A percentile compares a stretch with the other conserved stretches of the same genome.
Evolutionary conservation across 2,113 vertebrate species (phyloP).

Genomic region (Erpornis zantholeuca): DNA sequence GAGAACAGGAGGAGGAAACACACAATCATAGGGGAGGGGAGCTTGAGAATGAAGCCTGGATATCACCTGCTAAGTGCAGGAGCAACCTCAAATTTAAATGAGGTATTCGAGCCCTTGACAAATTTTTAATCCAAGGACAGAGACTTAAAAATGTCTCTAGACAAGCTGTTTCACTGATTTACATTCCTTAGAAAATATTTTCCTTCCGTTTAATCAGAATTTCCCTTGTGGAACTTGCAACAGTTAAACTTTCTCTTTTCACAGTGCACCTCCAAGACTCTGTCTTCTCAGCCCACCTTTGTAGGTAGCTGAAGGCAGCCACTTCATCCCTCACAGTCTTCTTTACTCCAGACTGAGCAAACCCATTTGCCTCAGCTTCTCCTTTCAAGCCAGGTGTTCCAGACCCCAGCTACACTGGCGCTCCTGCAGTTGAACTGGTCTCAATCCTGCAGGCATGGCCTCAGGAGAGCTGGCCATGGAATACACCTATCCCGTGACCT

Average conservation of each 20-base stretch:
- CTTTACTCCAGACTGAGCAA: not conserved
- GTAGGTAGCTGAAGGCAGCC: not conserved
- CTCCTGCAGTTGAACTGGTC: not conserved
- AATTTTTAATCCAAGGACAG: not conserved
- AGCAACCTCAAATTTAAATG: not conserved
- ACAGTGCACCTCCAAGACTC: accelerated
- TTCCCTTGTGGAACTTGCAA: not conserved
- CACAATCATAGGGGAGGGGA: not conserved
- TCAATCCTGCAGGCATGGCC: not conserved
- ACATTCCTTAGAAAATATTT: not conserved
- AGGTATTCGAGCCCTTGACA: not conserved
- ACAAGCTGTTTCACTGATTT: not conserved
- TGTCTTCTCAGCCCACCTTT: not conserved
- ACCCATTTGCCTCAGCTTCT: not conserved
- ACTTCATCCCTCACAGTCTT: not conserved
- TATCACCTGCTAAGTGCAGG: not conserved
- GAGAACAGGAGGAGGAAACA: not conserved
- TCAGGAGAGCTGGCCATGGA: not conserved
- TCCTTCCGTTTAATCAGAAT: not conserved
- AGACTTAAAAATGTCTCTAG: not conserved
- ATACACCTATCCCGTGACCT: not conserved
- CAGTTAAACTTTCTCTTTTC: not conserved
- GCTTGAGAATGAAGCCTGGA: not conserved
- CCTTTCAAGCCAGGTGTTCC: not conserved
- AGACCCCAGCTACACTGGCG: not conserved